A percentile compares a stretch with the other conserved stretches of the same genome.
Conservation (phyloP, 2,797 vertebrate species). For the Pipistrellus kuhlii region DNA sequence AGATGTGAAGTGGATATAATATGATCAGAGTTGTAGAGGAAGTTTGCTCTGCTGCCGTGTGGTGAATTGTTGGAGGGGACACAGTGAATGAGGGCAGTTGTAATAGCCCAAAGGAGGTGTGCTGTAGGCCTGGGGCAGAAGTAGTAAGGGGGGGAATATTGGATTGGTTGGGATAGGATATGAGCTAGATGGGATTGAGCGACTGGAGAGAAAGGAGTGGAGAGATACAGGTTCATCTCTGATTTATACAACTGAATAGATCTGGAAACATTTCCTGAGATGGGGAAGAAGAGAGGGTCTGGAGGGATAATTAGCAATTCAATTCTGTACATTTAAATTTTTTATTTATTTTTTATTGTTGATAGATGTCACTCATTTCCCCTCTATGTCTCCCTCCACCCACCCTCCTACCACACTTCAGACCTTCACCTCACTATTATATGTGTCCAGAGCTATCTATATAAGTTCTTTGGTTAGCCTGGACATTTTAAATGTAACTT, state of each 20-base stretch:
- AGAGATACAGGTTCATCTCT: neutral
- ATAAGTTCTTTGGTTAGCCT: too few species aligned
- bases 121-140: neutral
- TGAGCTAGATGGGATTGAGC: neutral
- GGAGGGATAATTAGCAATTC: neutral
- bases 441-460: too few species aligned
- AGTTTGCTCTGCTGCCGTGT: neutral
- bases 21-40: neutral
- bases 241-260: neutral
- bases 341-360: too few species aligned
- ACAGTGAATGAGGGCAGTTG: neutral
- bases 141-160: neutral
- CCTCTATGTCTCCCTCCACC: too few species aligned
- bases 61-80: neutral
- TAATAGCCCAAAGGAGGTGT: accelerated
- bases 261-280: neutral
- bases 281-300: neutral
- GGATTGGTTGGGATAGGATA: neutral
- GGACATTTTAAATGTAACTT: neutral
- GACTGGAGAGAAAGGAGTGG: neutral
- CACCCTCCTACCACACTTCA: too few species aligned
- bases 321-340: neutral
- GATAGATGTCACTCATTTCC: too few species aligned
- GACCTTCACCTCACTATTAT: too few species aligned
- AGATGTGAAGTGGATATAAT: accelerated